Conservation (phyloP, 2,113 vertebrate genomes). For the Smithornis capensis region DNA sequence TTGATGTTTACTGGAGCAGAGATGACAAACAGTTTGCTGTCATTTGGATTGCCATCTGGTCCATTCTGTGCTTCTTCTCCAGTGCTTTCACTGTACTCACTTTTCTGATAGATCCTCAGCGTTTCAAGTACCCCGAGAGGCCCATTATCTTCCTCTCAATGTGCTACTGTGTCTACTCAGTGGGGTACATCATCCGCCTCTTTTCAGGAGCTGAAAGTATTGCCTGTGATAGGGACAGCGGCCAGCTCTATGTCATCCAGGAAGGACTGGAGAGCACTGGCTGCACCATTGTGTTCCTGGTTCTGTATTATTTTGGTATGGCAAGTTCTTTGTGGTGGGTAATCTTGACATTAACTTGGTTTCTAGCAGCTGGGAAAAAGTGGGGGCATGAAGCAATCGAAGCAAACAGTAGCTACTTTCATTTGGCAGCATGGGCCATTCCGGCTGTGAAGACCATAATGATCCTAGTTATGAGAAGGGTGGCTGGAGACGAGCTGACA, state of each 20-base stretch:
- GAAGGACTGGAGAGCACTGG: slow-evolving; percentile 97
- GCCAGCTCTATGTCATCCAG: slow-evolving; percentile 95
- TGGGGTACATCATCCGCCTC: slow-evolving; percentile 94
- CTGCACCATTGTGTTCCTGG: slow-evolving; percentile 95
- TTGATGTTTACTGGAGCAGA: slow-evolving; percentile 97
- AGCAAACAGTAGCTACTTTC: slow-evolving; percentile 97
- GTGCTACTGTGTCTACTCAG: slow-evolving; percentile 97
- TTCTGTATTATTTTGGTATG: slow-evolving; percentile 98
- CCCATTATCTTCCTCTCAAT: slow-evolving; percentile 98
- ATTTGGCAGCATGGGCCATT: slow-evolving; percentile 94
- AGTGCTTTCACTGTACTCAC: slow-evolving; percentile 97
- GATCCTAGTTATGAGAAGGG: slow-evolving; percentile 92
- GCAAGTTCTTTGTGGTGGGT: slow-evolving; percentile 99
- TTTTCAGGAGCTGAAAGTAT: slow-evolving; percentile 92
- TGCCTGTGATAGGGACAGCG: slow-evolving; percentile 92
- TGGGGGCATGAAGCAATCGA: slow-evolving; percentile 99
- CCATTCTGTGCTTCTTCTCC: slow-evolving; percentile 93
- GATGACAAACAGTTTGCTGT: slow-evolving; percentile 91
- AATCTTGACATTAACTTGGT: slow-evolving; percentile 94
- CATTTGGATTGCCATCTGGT: slow-evolving; percentile 95
- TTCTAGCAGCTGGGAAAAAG: slow-evolving; percentile 94
- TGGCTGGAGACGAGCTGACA: slow-evolving; percentile 94
- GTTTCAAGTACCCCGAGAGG: slow-evolving; percentile 95
- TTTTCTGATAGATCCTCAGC: slow-evolving; percentile 91
- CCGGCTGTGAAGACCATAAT: slow-evolving; percentile 95